Evolutionary conservation across 2,113 vertebrate species (phyloP).

Genomic region (Eleginops maclovinus): DNA sequence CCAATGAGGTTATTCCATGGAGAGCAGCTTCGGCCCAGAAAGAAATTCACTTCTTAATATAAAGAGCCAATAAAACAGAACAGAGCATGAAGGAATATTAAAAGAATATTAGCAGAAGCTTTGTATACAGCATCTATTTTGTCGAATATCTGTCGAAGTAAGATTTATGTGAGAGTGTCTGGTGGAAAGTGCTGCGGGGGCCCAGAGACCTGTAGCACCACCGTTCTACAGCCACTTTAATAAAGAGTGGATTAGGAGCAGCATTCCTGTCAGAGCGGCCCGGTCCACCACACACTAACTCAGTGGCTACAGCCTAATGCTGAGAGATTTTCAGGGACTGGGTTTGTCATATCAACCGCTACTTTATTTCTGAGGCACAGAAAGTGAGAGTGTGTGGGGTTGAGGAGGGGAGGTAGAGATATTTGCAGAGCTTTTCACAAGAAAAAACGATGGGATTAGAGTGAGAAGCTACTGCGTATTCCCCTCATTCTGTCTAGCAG

Average conservation of each 20-base stretch:
- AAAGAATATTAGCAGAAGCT: conserved; percentile 51
- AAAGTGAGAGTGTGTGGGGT: conserved; percentile 31
- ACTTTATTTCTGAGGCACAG: conserved; percentile 60
- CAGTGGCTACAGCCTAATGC: conserved; percentile 75
- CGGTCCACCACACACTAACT: conserved; percentile 70
- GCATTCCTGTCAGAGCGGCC: conserved; percentile 67
- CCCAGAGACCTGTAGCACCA: conserved; percentile 66
- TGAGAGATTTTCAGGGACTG: conserved; percentile 73
- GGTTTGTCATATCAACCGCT: conserved; percentile 72
- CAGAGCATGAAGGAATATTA: conserved; percentile 26
- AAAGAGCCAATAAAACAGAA: conserved; percentile 30
- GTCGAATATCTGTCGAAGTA: conserved; percentile 53
- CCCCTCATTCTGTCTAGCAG: conserved; percentile 11
- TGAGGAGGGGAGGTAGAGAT: conserved; percentile 25
- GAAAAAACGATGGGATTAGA: conserved; percentile 62
- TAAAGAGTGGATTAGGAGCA: conserved; percentile 80
- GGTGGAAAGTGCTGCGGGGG: conserved; percentile 60
- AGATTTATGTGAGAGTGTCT: conserved; percentile 61
- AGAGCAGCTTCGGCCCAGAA: background rate
- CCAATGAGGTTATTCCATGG: background rate
- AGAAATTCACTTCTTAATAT: conserved; percentile 18
- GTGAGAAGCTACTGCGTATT: conserved; percentile 38
- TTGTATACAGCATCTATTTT: conserved; percentile 45
- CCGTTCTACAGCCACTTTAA: conserved; percentile 74
- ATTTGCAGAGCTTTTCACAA: conserved; percentile 63